phyloP scores from a whole-genome alignment of 1,140 invertebrate genomes.

The Drosophila sturtevanti region DNA sequence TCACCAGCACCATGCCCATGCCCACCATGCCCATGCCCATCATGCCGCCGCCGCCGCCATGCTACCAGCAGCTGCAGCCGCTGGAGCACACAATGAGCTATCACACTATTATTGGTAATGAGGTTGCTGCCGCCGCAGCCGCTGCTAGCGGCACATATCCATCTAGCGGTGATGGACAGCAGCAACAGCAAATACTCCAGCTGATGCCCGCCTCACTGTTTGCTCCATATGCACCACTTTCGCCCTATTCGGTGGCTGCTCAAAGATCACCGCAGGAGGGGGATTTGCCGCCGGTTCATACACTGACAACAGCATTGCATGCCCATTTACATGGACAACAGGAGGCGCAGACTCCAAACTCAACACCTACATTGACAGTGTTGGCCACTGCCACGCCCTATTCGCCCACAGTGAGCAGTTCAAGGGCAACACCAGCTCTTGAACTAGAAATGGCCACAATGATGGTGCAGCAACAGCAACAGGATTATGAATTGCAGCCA shows the following conservation, averaged over 20 bases:
- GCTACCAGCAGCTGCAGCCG: slow-evolving; percentile 79
- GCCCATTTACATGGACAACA: slow-evolving; percentile 58
- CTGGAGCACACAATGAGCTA: slow-evolving; percentile 82
- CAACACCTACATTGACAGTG: slow-evolving; percentile 55
- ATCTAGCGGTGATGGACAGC: slow-evolving; percentile 32
- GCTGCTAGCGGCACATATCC: not conserved
- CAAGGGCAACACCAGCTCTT: slow-evolving; percentile 57
- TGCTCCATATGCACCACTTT: slow-evolving; percentile 53
- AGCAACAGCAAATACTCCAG: slow-evolving; percentile 69
- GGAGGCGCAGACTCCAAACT: slow-evolving; percentile 49
- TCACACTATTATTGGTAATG: slow-evolving; percentile 83
- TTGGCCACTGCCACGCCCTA: slow-evolving; percentile 61
- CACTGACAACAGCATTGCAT: slow-evolving; percentile 56
- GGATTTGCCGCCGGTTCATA: slow-evolving; percentile 72
- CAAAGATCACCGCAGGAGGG: slow-evolving; percentile 78
- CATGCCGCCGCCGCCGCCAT: slow-evolving; percentile 80
- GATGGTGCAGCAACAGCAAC: slow-evolving; percentile 48
- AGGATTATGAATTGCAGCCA: slow-evolving; percentile 28
- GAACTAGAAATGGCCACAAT: slow-evolving; percentile 63
- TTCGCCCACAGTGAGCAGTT: slow-evolving; percentile 73
- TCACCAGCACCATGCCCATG: slow-evolving; percentile 71
- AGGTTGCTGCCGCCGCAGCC: slow-evolving; percentile 6
- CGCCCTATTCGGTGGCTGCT: slow-evolving; percentile 63
- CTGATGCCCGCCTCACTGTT: slow-evolving; percentile 62
- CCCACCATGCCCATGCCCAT: slow-evolving; percentile 60